These are phyloP conservation scores for Epinephelus fuscoguttatus DNA, from an alignment of 2,113 vertebrate genomes.

Conservation along the genomic window DNA sequence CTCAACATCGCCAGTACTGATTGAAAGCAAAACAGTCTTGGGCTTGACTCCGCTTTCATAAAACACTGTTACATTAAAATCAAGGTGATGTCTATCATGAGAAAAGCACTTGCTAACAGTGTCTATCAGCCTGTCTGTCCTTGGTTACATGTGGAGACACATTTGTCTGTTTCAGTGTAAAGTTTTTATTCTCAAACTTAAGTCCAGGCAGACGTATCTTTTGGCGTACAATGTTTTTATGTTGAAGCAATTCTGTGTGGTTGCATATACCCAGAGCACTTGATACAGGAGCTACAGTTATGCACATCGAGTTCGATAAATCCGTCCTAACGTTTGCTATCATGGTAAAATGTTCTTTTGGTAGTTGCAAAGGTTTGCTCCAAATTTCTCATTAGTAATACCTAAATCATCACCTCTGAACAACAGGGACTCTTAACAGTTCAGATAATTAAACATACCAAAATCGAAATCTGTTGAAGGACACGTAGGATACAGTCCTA, in stretches of 20 bases:
- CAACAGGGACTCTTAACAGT: conserved; percentile 31
- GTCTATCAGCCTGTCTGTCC: conserved; percentile 44
- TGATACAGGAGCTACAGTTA: background rate
- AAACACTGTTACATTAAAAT: conserved; percentile 29
- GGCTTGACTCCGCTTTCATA: conserved; percentile 28
- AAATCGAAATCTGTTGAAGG: background rate
- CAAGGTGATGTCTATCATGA: conserved; percentile 54
- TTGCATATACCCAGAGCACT: conserved; percentile 26
- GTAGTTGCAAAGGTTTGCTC: conserved; percentile 37
- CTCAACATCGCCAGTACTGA: conserved; percentile 52
- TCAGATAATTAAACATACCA: conserved; percentile 42
- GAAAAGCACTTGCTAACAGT: conserved; percentile 26
- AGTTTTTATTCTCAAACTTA: conserved; percentile 33
- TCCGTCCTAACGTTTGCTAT: conserved; percentile 5
- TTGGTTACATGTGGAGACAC: conserved; percentile 46
- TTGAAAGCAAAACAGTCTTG: conserved; percentile 47
- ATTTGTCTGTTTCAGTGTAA: conserved; percentile 26
- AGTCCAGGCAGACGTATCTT: background rate
- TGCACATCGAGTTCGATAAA: conserved; percentile 25
- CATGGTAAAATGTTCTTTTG: conserved; percentile 19
- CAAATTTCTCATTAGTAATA: conserved; percentile 37
- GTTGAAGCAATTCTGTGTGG: background rate
- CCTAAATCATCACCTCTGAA: conserved; percentile 23
- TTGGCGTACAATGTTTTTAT: conserved; percentile 10
- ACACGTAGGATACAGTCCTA: background rate